Conservation (phyloP, 2,113 vertebrate species). For the Peromyscus polionotus region DNA sequence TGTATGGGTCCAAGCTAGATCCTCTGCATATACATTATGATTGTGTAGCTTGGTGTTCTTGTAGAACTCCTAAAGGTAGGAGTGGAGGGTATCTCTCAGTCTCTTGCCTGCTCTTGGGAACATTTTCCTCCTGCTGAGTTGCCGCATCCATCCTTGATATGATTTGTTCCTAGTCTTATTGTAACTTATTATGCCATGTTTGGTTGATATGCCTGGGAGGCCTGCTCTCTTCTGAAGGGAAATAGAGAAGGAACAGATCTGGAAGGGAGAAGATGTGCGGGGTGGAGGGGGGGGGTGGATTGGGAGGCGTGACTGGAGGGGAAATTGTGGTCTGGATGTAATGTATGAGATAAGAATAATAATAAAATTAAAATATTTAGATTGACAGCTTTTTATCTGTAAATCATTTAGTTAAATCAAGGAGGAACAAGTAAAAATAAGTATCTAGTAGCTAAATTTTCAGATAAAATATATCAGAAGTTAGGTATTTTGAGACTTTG, state of each 20-base stretch:
- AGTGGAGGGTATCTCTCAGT: background rate
- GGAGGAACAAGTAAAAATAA: background rate
- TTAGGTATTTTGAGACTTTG: conserved; percentile 48
- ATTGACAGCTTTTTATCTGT: background rate
- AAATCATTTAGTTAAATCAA: background rate
- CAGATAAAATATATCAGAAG: conserved; percentile 5
- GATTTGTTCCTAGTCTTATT: background rate
- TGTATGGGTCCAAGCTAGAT: background rate
- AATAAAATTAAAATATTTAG: background rate
- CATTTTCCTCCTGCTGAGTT: background rate
- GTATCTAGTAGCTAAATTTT: background rate
- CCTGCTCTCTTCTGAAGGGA: background rate
- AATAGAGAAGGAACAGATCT: background rate
- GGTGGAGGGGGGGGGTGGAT: background rate
- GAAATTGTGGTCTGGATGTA: background rate
- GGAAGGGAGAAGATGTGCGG: background rate
- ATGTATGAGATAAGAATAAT: background rate
- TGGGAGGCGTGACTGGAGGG: background rate
- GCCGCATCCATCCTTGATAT: background rate
- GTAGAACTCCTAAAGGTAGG: background rate
- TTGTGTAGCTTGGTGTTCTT: background rate
- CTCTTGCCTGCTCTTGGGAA: background rate
- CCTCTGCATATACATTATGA: background rate
- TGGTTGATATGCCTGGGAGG: background rate
- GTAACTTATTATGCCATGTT: background rate